These are phyloP conservation scores for Sminthurinus aureus DNA, from an alignment of 2,888 invertebrate genomes.

Conservation along the genomic window DNA sequence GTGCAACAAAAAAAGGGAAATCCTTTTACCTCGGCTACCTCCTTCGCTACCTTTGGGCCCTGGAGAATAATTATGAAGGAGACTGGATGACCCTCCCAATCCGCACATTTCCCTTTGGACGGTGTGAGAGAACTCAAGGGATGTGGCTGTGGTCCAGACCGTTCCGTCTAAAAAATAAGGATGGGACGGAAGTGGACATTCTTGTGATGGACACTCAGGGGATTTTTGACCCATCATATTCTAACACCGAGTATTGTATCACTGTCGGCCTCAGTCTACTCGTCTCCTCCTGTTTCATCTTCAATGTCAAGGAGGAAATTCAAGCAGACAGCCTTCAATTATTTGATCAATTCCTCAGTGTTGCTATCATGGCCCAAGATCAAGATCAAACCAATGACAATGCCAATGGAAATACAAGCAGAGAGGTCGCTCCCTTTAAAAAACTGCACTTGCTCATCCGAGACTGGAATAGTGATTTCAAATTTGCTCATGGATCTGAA, in stretches of 20 bases:
- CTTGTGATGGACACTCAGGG: slow-evolving; percentile 2
- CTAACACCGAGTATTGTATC: not conserved
- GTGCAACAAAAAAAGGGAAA: not conserved
- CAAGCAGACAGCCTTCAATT: not conserved
- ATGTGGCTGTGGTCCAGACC: slow-evolving; percentile 6
- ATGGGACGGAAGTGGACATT: not conserved
- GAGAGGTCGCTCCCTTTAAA: slow-evolving; percentile 84
- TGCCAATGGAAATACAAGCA: not conserved
- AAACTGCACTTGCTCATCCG: slow-evolving; percentile 87
- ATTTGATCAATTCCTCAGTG: not conserved
- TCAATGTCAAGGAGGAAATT: not conserved
- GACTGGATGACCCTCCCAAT: not conserved
- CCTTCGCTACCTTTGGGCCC: not conserved
- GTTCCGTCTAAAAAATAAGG: not conserved
- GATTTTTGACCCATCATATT: not conserved
- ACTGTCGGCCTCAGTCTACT: not conserved
- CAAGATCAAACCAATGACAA: too few species aligned
- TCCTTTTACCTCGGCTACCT: not conserved
- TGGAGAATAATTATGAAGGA: not conserved
- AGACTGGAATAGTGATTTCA: slow-evolving; percentile 99
- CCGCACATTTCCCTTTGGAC: not conserved
- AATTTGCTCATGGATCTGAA: too few species aligned
- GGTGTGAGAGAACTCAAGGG: not conserved
- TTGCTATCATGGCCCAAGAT: not conserved
- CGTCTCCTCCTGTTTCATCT: not conserved